These are phyloP conservation scores for Mastomys coucha DNA, from an alignment of 2,113 vertebrate species.

Conservation along the genomic window DNA sequence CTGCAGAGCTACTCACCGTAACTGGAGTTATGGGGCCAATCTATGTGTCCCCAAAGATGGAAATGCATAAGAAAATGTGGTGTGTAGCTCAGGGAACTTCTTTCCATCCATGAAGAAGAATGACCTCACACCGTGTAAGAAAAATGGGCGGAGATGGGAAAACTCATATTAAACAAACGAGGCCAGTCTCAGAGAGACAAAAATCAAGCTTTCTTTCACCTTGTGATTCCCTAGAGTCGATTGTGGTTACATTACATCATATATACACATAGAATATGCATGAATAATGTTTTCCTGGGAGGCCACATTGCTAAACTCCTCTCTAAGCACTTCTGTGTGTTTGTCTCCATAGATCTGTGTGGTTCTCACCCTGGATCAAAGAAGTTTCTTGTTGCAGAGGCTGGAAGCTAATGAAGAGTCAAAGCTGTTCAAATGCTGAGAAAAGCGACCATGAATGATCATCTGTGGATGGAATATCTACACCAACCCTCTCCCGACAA, in stretches of 20 bases:
- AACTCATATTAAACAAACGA: too few relatives aligned
- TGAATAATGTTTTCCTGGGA: background rate
- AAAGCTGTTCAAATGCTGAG: background rate
- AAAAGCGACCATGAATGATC: background rate
- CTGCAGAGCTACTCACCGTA: too few relatives aligned
- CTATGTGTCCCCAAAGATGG: too few relatives aligned
- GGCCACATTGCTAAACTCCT: background rate
- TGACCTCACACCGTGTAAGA: too few relatives aligned
- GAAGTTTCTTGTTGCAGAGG: background rate
- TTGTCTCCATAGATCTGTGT: background rate
- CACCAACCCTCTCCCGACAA: background rate
- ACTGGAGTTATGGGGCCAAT: too few relatives aligned
- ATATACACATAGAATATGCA: background rate
- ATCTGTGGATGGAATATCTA: background rate
- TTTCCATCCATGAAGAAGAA: too few relatives aligned
- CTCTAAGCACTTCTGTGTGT: background rate
- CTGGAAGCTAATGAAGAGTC: background rate
- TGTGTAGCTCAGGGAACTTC: too few relatives aligned
- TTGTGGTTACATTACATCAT: background rate
- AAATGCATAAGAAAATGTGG: too few relatives aligned
- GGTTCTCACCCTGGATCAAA: background rate
- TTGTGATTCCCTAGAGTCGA: too few relatives aligned
- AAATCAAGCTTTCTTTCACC: too few relatives aligned
- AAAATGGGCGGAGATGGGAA: too few relatives aligned
- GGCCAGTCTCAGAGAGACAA: too few relatives aligned